Evolutionary conservation across 2,797 vertebrate species (phyloP), one percentile per base, ranked within the genome.

Genomic region (Pseudochromis fuscus): DNA sequence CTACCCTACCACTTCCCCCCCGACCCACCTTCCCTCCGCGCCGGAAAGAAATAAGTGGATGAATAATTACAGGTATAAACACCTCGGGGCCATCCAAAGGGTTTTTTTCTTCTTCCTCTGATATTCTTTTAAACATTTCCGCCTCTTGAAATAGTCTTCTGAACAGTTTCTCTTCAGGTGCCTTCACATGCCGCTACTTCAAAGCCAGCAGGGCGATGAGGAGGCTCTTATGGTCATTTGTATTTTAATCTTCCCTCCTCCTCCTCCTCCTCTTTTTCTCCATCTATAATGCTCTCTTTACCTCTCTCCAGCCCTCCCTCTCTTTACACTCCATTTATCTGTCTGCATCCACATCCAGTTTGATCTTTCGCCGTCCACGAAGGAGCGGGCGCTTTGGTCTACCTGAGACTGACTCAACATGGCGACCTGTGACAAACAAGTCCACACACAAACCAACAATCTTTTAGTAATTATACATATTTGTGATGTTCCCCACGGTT

Each of bases 21-120:
- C 25, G 18, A 42, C 67, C 46, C 46, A 68, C 68, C 76, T 75
- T 69, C 67, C 68, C 48, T 72, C 70, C 42, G 63, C n/a, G 16
- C 73, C 72, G 86, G 83, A 91, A 89, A 91, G 71, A 85, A 86
- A 87, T 85, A 90, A 91, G 79, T 75, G 75, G 82, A 88, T 90
- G 86, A 90, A 92, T 93, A 92, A 94, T 94, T 92, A 91, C 88
- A 91, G 89, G 84, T 90, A 86, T 83, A 92, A 89, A 92, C 88
- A 91, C 89, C 93, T 88, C 16, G 72, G 71, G 89, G 92, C 87
- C 53, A 84, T 87, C 87, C 72, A 46, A 87, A 68, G 56, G 72
- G 56, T 2, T 67, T 83, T 83, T 79, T 74, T 68, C 49, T 24
- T 74, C 63, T 23, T 61, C 77, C 74, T 75, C 84, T 81, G 83